Conservation (phyloP, 2,113 vertebrate genomes). For the Amia ocellicauda region DNA sequence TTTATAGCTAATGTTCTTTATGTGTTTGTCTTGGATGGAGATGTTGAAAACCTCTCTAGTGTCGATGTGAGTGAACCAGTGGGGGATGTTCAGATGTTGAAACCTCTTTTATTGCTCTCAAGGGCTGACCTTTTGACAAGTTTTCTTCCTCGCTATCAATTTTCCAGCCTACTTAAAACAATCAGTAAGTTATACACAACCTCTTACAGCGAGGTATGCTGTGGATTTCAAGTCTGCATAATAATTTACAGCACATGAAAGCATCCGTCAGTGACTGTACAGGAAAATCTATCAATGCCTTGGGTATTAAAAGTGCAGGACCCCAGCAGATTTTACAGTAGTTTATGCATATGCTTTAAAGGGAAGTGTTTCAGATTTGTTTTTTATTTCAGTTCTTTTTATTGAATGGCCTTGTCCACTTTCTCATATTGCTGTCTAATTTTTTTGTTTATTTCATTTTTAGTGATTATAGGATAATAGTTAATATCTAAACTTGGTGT, state of each 20-base stretch:
- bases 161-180: slow-evolving; percentile 36
- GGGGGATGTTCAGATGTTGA: slow-evolving; percentile 42
- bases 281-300: slow-evolving; percentile 2
- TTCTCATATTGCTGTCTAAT: too few relatives aligned
- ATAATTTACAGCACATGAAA: slow-evolving; percentile 11
- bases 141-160: slow-evolving; percentile 43
- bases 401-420: too few relatives aligned
- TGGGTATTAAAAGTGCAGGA: slow-evolving; percentile 24
- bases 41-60: slow-evolving; percentile 40
- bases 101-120: slow-evolving; percentile 43
- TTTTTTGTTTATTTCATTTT: too few relatives aligned
- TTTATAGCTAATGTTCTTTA: slow-evolving; percentile 50
- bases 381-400: too few relatives aligned
- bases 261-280: slow-evolving; percentile 6
- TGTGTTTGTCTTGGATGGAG: slow-evolving; percentile 64
- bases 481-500: too few relatives aligned
- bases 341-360: background rate
- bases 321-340: background rate
- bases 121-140: slow-evolving; percentile 37
- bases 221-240: too few relatives aligned
- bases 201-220: background rate
- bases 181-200: slow-evolving; percentile 25
- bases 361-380: too few relatives aligned
- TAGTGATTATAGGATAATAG: too few relatives aligned
- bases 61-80: slow-evolving; percentile 31